Base-by-base conservation (phyloP, 2,888 invertebrate genomes). In the Cheilosia urbana region DNA sequence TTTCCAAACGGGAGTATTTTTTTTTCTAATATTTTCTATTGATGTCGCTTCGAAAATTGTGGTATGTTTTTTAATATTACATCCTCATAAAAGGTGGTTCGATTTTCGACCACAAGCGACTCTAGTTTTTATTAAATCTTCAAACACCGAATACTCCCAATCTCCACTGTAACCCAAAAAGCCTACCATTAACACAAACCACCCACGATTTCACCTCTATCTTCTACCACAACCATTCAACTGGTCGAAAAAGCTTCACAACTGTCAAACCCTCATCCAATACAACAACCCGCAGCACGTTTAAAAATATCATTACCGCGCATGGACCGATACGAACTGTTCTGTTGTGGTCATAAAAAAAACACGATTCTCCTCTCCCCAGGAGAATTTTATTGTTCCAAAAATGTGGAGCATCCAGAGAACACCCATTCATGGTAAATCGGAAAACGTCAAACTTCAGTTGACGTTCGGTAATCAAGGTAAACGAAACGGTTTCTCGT, bases 361-460 rank as follows among this genome's bases (percentile, higher is more conserved):
- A 53, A 9, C 15, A 1, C 27, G 0, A 40, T 13, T 15, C 30
- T 24, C 27, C 37, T 57, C 9, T 34, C 15, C 19, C n/a, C 51
- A 51, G 69, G 53, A 55, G 7, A n/a, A 40, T 73, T 58, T 37
- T 27, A 51, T 42, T 24, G n/a, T 42, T 47, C 45, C 17, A 27
- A 65, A 40, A 58, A 83, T 57, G 57, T 49, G 17, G 13, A 19
- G 47, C 17, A 63, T 21, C 60, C 72, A 62, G 21, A 21, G 47
- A 75, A 27, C 51, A 69, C 55, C 66, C 71, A 57, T 55, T 49
- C 55, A 72, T 21, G 27, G 42, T 62, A 81, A 66, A 71, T 81
- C 42, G 40, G 58, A 40, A 85, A 85, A 85, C 76, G 85, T 85
- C 85, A 85, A 85, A 85, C 71, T 57, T 85, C 85, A 85, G 85